Evolutionary conservation across 2,797 vertebrate species (phyloP).

Genomic region (Aldrovandia affinis): DNA sequence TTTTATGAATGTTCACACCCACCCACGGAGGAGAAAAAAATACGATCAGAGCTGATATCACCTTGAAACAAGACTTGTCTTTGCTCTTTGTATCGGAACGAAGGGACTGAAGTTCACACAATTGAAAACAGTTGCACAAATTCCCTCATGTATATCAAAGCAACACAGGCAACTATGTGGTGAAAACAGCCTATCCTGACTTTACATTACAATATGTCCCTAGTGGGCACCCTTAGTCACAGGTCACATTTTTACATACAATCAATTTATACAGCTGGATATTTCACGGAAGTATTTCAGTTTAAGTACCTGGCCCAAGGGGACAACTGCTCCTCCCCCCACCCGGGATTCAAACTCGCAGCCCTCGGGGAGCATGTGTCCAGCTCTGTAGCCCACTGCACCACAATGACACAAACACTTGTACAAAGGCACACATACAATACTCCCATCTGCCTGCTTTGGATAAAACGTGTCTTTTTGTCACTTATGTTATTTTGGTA

Average conservation of each 20-base stretch:
- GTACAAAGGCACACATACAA: conserved; percentile 66
- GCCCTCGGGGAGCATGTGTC: conserved; percentile 49
- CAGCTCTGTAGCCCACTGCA: not conserved
- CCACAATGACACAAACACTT: conserved; percentile 68
- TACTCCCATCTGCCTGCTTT: conserved; percentile 80
- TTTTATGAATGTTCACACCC: conserved; percentile 85
- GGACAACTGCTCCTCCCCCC: conserved; percentile 69
- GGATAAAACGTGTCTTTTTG: conserved; percentile 78
- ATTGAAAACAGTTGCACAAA: conserved; percentile 72
- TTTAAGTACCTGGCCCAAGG: conserved; percentile 45
- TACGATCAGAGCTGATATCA: conserved; percentile 58
- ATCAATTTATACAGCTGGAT: not conserved
- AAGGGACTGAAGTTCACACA: conserved; percentile 45
- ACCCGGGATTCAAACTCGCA: conserved; percentile 30
- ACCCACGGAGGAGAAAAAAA: conserved; percentile 64
- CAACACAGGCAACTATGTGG: conserved; percentile 56
- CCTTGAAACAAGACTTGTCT: conserved; percentile 55
- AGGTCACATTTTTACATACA: not conserved
- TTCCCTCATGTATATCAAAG: conserved; percentile 62
- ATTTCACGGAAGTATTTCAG: conserved; percentile 43
- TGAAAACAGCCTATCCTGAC: conserved; percentile 53
- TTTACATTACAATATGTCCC: conserved; percentile 13
- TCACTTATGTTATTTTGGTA: conserved; percentile 80
- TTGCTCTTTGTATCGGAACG: conserved; percentile 74
- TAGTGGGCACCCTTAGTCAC: not conserved